phyloP scores from a whole-genome alignment of 2,888 invertebrate genomes.

The Selenia dentaria region DNA sequence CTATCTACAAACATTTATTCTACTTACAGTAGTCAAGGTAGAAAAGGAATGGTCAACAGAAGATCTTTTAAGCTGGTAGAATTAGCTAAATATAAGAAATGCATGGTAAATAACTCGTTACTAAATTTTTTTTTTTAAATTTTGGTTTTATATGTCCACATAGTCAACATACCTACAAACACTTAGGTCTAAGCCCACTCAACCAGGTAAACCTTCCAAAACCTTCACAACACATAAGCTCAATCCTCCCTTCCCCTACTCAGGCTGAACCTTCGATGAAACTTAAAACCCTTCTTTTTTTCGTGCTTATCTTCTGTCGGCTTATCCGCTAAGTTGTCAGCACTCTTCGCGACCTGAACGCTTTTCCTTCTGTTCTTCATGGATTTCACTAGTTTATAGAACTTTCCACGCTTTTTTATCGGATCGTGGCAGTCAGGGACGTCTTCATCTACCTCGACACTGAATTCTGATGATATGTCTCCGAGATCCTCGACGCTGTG shows the following conservation, averaged over 20 bases:
- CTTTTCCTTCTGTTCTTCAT: conserved; percentile 80
- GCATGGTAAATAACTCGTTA: too few relatives aligned
- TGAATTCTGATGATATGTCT: conserved; percentile 79
- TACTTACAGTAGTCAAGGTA: too few relatives aligned
- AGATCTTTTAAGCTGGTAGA: too few relatives aligned
- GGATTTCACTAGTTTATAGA: conserved; percentile 74
- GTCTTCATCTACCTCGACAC: conserved; percentile 76
- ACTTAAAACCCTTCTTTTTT: conserved; percentile 75
- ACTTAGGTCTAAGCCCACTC: conserved; percentile 1
- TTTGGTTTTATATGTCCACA: too few relatives aligned
- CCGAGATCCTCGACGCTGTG: conserved; percentile 78
- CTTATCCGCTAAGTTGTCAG: conserved; percentile 69
- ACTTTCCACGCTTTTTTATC: conserved; percentile 70
- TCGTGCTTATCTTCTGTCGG: conserved; percentile 62
- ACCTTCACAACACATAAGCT: conserved; percentile 44
- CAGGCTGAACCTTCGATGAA: conserved; percentile 75
- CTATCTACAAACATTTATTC: too few relatives aligned
- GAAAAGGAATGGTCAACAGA: too few relatives aligned
- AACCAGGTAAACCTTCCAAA: conserved; percentile 22
- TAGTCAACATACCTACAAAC: conserved; percentile 1
- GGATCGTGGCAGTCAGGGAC: conserved; percentile 60
- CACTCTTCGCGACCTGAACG: conserved; percentile 77
- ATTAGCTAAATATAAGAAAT: too few relatives aligned
- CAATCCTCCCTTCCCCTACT: conserved; percentile 75
- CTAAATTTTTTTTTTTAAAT: too few relatives aligned